Percentiles rank a stretch among this genome's conserved stretches.
phyloP scores from a whole-genome alignment of 2,888 invertebrate genomes.

The Autographa pulchrina region DNA sequence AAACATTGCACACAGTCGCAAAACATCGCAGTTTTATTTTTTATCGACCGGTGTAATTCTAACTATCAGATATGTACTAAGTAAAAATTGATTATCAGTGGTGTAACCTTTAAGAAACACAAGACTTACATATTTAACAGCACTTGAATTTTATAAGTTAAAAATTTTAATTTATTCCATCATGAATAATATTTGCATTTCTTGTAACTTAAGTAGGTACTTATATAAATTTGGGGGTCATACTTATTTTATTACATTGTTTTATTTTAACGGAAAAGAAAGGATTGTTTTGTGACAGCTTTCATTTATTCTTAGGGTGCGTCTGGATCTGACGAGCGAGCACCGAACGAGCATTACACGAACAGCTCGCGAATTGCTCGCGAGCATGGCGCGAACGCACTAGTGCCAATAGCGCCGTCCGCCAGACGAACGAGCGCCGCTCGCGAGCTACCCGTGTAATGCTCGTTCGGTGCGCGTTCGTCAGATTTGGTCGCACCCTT shows the following conservation, averaged over 20 bases:
- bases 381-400: too few species aligned
- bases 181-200: neutral
- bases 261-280: too few species aligned
- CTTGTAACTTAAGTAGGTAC: neutral
- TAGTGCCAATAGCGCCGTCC: too few species aligned
- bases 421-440: too few species aligned
- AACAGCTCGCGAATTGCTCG: too few species aligned
- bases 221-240: neutral
- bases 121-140: neutral
- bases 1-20: neutral
- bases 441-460: too few species aligned
- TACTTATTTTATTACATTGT: neutral
- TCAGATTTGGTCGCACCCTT: too few species aligned
- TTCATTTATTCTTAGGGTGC: too few species aligned
- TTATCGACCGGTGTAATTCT: neutral
- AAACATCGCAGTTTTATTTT: neutral
- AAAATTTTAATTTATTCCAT: neutral
- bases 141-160: neutral
- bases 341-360: too few species aligned
- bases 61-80: neutral
- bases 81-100: neutral
- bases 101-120: neutral
- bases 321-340: too few species aligned
- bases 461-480: too few species aligned
- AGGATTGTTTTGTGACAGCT: too few species aligned